Evolutionary conservation across 2,888 invertebrate genomes (phyloP).

Genomic region (Bembecia ichneumoniformis): DNA sequence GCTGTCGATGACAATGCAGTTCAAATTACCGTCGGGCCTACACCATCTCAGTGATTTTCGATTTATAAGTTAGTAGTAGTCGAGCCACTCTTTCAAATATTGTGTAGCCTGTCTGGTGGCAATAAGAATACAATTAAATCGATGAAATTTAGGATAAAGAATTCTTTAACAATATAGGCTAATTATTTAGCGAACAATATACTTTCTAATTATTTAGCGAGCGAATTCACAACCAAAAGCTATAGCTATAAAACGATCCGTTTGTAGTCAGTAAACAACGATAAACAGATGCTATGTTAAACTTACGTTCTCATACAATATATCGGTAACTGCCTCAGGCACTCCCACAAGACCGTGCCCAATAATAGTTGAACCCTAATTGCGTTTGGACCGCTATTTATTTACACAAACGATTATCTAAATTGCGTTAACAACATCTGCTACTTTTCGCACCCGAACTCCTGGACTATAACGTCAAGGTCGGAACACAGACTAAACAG

Average conservation of each 20-base stretch:
- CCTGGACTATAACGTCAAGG: slow-evolving; percentile 30
- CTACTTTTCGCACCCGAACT: slow-evolving; percentile 48
- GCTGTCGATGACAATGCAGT: slow-evolving; percentile 5
- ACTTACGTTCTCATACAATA: slow-evolving; percentile 37
- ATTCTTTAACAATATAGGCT: too few relatives aligned
- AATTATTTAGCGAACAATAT: too few relatives aligned
- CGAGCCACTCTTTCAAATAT: too few relatives aligned
- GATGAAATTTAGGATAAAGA: too few relatives aligned
- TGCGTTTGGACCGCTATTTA: slow-evolving; percentile 62
- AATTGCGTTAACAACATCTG: slow-evolving; percentile 68
- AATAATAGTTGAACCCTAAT: slow-evolving; percentile 48
- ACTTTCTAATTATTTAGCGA: too few relatives aligned
- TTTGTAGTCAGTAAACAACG: slow-evolving; percentile 12
- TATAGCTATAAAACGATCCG: background rate
- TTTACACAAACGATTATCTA: slow-evolving; percentile 67
- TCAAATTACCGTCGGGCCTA: too few relatives aligned
- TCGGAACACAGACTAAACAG: slow-evolving; percentile 23
- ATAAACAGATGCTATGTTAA: slow-evolving; percentile 41
- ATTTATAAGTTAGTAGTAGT: too few relatives aligned
- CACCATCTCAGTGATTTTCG: too few relatives aligned
- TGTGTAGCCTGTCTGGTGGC: too few relatives aligned
- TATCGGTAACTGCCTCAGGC: slow-evolving; percentile 15
- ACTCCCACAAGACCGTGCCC: slow-evolving; percentile 17
- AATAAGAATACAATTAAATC: too few relatives aligned
- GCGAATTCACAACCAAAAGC: too few relatives aligned